Percentiles rank a stretch among this genome's conserved stretches.
Conservation (phyloP, 1,140 invertebrate genomes). For the Trachymyrmex septentrionalis region DNA sequence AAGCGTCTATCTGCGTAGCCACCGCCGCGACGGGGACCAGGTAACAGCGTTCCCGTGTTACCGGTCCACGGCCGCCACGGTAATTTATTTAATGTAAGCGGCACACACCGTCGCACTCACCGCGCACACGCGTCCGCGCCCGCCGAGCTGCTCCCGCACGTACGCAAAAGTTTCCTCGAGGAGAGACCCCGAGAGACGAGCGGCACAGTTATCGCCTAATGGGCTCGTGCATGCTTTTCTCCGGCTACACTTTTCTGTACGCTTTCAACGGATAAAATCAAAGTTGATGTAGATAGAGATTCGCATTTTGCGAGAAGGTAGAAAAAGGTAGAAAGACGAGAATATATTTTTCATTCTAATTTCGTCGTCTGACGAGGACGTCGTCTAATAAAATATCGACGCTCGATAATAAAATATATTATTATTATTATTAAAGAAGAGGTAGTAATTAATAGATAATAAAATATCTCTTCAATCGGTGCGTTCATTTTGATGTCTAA, state of each 20-base stretch:
- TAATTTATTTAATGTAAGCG: constrained; percentile 82
- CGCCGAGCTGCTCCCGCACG: constrained; percentile 20
- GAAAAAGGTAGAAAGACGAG: background rate
- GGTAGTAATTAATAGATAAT: too few relatives aligned
- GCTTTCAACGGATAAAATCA: constrained; percentile 18
- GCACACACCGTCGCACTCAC: constrained; percentile 57
- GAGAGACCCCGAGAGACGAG: background rate
- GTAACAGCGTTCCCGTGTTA: constrained; percentile 82
- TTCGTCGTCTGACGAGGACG: background rate
- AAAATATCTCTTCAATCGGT: background rate
- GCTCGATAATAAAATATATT: background rate
- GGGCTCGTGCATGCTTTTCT: constrained; percentile 7
- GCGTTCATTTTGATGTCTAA: background rate
- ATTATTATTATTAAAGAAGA: background rate
- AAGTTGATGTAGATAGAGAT: constrained; percentile 7
- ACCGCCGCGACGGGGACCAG: constrained; percentile 64
- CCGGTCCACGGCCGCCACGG: constrained; percentile 79
- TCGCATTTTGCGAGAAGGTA: background rate
- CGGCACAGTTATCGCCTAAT: constrained; percentile 53
- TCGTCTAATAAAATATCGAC: too few relatives aligned
- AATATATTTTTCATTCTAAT: background rate
- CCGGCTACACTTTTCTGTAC: constrained; percentile 3
- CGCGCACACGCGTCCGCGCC: background rate
- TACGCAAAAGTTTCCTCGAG: constrained; percentile 25
- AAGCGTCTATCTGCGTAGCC: background rate